Evolutionary conservation across 2,888 invertebrate genomes (phyloP), one percentile per base, ranked within the genome.

Genomic region (Eilema depressum): DNA sequence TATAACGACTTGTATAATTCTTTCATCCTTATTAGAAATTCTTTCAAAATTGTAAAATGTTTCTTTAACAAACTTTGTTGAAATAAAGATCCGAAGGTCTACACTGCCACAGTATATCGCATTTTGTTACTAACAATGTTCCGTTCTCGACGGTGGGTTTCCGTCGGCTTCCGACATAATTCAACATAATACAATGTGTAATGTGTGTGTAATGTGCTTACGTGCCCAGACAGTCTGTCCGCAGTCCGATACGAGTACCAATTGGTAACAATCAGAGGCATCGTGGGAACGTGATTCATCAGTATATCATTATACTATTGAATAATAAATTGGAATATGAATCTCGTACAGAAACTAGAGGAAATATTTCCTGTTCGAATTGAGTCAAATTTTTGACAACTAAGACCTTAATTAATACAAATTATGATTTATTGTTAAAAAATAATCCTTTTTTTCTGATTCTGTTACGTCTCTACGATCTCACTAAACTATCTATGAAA

Each of bases 181-280:
- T 74, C 77, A 72, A 80, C 80, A 80, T 69, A 67, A 73, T 80
- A 66, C 25, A 75, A n/a, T n/a, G n/a, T n/a, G n/a, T n/a, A n/a
- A n/a, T n/a, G n/a, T n/a, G n/a, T n/a, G n/a, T n/a, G 73, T 80
- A 74, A 80, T 75, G 69, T 63, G 70, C 70, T 75, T 75, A 80
- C 80, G 82, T 80, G 82, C 72, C 57, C 71, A n/a, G 82, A 80
- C 78, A 82, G 69, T 65, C 80, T 77, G 41, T 66, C n/a, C 62
- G 57, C 23, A 26, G 57, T 63, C 68, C 67, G 56, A 63, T 53
- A 41, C 41, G 17, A 41, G 41, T 41, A 47, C 37, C 66, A 68
- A 68, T 71, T 60, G 68, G 66, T 57, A 57, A 60, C 68, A 66
- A n/a, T 60, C 37, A 65, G 30, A 37, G 47, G 30, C 68, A 70